Base-by-base conservation (phyloP, 2,888 invertebrate genomes). In the Oscheius myriophilus region DNA sequence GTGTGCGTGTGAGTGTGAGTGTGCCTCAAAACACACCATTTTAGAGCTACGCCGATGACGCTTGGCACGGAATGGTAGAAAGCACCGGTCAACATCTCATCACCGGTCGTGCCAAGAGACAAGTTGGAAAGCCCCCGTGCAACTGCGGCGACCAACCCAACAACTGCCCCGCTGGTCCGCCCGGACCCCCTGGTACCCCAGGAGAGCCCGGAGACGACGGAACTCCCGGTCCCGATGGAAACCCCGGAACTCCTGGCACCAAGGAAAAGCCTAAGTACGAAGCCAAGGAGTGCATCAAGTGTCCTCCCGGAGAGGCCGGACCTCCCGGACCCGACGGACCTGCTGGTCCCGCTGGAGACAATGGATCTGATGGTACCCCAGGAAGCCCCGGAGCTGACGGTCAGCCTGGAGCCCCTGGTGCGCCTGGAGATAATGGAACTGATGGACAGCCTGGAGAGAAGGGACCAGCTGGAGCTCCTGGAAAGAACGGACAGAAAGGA, bases 141-240 rank as follows among this genome's bases (percentile, higher is more conserved):
- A 52, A 52, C 18, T 52, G 52, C 18, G 52, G 52, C 14, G 52
- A 14, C 25, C 52, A 52, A 52, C 52, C 52, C 21, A 52, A 52
- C 18, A 52, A 52, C 52, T 52, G 52, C 52, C 52, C 52, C 52
- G 23, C 25, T 33, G 33, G 33, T 6, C 33, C 33, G 4, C 4
- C 33, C 3, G 52, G 52, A 52, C 52, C 52, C 21, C 52, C 52
- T 12, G 52, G 52, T n/a, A 23, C 52, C 12, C 52, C 52, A 12
- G 52, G 52, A 11, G 72, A 76, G 7, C 73, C 84, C 26, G 79
- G 79, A 58, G 79, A 75, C 45, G 82, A 82, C 59, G 52, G 80
- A 33, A 70, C 75, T 62, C 80, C 71, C 70, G 72, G 75, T 46
- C 66, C 71, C 51, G 26, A 67, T 18, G 71, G 72, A 61, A 72